Evolutionary conservation across 2,113 vertebrate genomes (phyloP).

Genomic region (Ceyx margarethae): DNA sequence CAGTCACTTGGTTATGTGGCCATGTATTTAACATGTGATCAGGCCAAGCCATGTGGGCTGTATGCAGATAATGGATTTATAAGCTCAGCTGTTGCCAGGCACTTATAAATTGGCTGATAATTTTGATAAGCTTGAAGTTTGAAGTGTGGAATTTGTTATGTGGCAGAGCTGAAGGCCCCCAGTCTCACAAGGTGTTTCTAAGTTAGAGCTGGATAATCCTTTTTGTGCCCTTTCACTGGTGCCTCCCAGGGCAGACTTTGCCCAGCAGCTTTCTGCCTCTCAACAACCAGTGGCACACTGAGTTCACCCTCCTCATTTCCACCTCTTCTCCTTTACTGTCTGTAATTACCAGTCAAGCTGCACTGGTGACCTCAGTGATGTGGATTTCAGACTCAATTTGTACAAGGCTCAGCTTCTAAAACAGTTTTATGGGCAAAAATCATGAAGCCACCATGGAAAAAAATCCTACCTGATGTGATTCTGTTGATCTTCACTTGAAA

Average conservation of each 20-base stretch:
- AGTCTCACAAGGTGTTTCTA: neutral
- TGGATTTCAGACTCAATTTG: neutral
- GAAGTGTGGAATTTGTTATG: neutral
- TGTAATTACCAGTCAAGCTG: neutral
- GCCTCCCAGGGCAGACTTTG: neutral
- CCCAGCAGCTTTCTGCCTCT: neutral
- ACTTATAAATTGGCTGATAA: neutral
- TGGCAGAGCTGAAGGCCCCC: neutral
- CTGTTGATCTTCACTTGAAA: neutral
- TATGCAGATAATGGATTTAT: neutral
- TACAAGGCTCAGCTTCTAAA: neutral
- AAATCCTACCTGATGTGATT: neutral
- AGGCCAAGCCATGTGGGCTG: neutral
- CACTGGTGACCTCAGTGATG: neutral
- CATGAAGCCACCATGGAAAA: neutral
- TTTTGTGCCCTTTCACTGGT: neutral
- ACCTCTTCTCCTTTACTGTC: neutral
- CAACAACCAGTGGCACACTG: neutral
- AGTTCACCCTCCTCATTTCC: neutral
- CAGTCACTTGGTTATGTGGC: neutral
- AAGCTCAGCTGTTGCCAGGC: neutral
- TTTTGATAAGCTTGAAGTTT: neutral
- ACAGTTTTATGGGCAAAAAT: neutral
- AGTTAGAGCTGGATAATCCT: neutral
- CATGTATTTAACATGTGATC: neutral